phyloP scores from a whole-genome alignment of 2,113 vertebrate species.

The Xenopus laevis region DNA sequence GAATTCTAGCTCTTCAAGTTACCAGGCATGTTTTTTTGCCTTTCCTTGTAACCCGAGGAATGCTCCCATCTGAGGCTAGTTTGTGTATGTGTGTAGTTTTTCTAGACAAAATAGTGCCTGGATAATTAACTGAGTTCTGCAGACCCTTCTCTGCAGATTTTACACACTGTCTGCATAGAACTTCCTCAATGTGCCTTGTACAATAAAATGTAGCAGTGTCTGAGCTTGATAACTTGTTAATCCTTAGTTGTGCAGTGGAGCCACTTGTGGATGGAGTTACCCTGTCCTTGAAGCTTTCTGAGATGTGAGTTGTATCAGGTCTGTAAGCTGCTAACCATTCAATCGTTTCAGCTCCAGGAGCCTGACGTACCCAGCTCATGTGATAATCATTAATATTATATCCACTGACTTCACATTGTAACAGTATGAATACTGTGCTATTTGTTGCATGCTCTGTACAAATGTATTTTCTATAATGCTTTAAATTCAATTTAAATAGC shows the following conservation, averaged over 20 bases:
- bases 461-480: no score
- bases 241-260: constrained; percentile 14
- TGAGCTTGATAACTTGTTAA: constrained; percentile 1
- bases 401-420: constrained; percentile 34
- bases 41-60: no score
- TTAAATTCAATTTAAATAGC: no score
- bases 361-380: constrained; percentile 19
- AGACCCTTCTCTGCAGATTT: neutral
- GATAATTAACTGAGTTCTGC: no score
- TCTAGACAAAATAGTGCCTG: no score
- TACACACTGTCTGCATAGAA: neutral
- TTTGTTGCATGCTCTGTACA: no score
- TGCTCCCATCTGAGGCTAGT: no score
- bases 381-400: constrained; percentile 40
- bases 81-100: no score
- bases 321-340: constrained; percentile 13
- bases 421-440: neutral
- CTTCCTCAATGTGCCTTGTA: constrained; percentile 18
- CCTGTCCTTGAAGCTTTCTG: constrained; percentile 22
- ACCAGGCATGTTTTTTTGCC: no score
- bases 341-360: constrained; percentile 9
- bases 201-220: constrained; percentile 39
- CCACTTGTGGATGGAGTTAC: no score
- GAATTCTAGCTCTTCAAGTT: no score
- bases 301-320: neutral